A percentile compares a stretch with the other conserved stretches of the same genome.
Evolutionary conservation across 2,888 invertebrate genomes (phyloP).

Genomic region (Philhelius pedissequus): DNA sequence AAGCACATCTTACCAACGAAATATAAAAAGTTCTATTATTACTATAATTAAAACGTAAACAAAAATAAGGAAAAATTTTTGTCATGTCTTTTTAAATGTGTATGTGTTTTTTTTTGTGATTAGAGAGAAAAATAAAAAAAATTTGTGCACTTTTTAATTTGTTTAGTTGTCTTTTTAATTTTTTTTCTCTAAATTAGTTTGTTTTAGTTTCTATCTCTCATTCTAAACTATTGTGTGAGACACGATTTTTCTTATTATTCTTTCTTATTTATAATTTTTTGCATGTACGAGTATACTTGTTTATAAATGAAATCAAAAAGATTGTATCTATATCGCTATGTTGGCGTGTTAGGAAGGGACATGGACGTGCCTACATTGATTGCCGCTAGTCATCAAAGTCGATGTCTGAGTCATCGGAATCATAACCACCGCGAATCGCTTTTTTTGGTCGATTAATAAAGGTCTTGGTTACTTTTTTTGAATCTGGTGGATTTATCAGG

Average conservation of each 20-base stretch:
- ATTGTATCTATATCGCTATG: constrained; percentile 45
- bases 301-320: constrained; percentile 38
- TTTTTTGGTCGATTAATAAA: constrained; percentile 80
- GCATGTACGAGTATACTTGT: constrained; percentile 52
- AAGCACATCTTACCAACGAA: constrained; percentile 48
- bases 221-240: constrained; percentile 25
- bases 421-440: constrained; percentile 80
- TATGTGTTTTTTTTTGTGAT: constrained; percentile 20
- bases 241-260: not conserved
- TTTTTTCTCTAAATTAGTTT: not conserved
- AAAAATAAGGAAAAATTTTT: constrained; percentile 33
- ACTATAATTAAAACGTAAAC: constrained; percentile 24
- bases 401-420: constrained; percentile 81
- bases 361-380: constrained; percentile 6
- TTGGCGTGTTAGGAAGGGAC: constrained; percentile 1
- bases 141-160: constrained; percentile 51
- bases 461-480: constrained; percentile 79
- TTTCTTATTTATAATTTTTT: constrained; percentile 43
- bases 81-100: constrained; percentile 46
- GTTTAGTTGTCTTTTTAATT: constrained; percentile 14
- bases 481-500: constrained; percentile 82
- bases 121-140: constrained; percentile 9
- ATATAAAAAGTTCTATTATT: constrained; percentile 58
- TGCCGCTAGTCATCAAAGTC: constrained; percentile 80
- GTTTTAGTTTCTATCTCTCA: constrained; percentile 1